Percentiles rank a stretch among this genome's conserved stretches.
phyloP scores from a whole-genome alignment of 2,888 invertebrate genomes.

The Oscheius sp. region DNA sequence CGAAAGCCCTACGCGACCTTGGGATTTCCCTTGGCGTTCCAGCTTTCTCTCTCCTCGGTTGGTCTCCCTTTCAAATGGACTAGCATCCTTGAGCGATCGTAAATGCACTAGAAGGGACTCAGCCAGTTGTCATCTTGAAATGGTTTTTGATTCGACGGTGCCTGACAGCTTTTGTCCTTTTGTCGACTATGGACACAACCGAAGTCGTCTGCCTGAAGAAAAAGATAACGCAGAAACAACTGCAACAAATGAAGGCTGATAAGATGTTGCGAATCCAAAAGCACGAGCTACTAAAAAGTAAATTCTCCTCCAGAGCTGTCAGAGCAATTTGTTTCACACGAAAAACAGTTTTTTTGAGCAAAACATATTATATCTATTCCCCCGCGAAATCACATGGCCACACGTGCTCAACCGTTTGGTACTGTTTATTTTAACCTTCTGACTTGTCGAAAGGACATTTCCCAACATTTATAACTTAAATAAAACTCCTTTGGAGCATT shows the following conservation, averaged over 20 bases:
- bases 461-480: no score
- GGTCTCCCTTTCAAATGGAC: slow-evolving; percentile 27
- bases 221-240: slow-evolving; percentile 27
- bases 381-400: no score
- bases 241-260: slow-evolving; percentile 27
- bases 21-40: slow-evolving; percentile 29
- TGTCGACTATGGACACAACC: slow-evolving; percentile 19
- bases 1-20: slow-evolving; percentile 24
- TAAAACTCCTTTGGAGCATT: no score
- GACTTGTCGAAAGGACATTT: no score
- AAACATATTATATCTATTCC: no score
- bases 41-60: slow-evolving; percentile 12
- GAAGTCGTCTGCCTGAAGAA: slow-evolving; percentile 24
- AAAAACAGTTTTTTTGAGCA: no score
- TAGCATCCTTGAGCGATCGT: slow-evolving; percentile 6
- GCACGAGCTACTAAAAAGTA: slow-evolving; percentile 26
- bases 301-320: no score
- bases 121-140: no score
- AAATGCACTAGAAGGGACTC: no score
- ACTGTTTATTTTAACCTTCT: no score
- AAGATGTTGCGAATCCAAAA: slow-evolving; percentile 15
- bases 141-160: neutral
- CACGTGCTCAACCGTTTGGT: no score
- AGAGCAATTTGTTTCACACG: no score
- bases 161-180: slow-evolving; percentile 3